Conservation (phyloP, 1,140 invertebrate genomes). For the Aphelenchoides fujianensis region DNA sequence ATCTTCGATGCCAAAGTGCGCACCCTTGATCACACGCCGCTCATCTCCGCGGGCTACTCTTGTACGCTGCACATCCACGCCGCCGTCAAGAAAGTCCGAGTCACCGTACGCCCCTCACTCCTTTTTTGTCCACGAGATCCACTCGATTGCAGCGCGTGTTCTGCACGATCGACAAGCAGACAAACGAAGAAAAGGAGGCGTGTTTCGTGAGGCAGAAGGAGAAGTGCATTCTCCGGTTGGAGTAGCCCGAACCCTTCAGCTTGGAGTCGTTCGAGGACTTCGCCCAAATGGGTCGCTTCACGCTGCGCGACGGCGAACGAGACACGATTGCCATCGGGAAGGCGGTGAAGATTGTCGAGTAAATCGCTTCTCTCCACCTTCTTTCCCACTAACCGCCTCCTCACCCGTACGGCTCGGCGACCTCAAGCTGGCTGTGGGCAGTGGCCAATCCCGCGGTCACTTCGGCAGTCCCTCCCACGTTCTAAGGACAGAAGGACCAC, state of each 20-base stretch:
- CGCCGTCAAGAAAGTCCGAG: constrained; percentile 92
- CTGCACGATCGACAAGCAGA: constrained; percentile 97
- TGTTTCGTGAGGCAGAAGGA: constrained; percentile 99
- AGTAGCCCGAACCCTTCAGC: constrained; percentile 87
- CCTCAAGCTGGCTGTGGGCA: too few relatives aligned
- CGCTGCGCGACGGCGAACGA: constrained; percentile 94
- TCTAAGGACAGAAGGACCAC: too few relatives aligned
- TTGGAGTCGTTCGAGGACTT: constrained; percentile 97
- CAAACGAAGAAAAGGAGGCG: constrained; percentile 91
- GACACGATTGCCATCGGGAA: constrained; percentile 62
- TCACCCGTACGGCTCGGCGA: too few relatives aligned
- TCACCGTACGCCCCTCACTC: constrained; percentile 73
- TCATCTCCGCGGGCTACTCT: constrained; percentile 97
- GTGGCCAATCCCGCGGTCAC: too few relatives aligned
- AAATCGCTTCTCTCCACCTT: constrained; percentile 31
- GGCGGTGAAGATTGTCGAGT: constrained; percentile 59
- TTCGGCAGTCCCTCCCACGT: too few relatives aligned
- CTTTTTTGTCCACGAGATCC: too few relatives aligned
- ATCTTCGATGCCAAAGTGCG: constrained; percentile 90
- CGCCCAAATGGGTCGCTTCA: constrained; percentile 98
- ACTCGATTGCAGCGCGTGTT: constrained; percentile 71
- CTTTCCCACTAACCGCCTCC: too few relatives aligned
- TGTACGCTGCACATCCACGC: constrained; percentile 99
- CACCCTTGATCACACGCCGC: constrained; percentile 97
- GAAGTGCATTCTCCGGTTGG: constrained; percentile 97